Evolutionary conservation across 2,113 vertebrate species (phyloP).

Genomic region (Austrofundulus limnaeus): DNA sequence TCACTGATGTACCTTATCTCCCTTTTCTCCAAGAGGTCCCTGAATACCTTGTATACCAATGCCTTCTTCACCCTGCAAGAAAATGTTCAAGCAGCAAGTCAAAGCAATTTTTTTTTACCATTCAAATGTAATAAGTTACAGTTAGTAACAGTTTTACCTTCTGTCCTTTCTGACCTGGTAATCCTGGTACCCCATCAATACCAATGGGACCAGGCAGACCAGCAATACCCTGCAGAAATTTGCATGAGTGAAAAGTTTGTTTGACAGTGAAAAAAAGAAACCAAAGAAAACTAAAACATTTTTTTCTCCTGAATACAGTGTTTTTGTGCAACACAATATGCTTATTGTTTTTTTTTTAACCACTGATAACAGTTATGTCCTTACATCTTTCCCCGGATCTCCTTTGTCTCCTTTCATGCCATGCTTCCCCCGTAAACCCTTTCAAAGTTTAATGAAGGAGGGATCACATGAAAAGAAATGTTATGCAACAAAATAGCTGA

Average conservation of each 20-base stretch:
- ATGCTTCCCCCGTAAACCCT: slow-evolving; percentile 86
- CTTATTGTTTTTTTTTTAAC: not conserved
- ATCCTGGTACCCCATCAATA: slow-evolving; percentile 80
- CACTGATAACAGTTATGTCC: slow-evolving; percentile 35
- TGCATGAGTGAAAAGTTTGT: not conserved
- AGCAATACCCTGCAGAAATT: slow-evolving; percentile 75
- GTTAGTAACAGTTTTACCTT: slow-evolving; percentile 71
- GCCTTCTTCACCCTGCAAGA: slow-evolving; percentile 81
- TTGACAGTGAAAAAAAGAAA: not conserved
- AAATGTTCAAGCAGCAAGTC: not conserved
- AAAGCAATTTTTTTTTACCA: not conserved
- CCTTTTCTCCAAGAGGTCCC: slow-evolving; percentile 76
- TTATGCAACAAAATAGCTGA: slow-evolving; percentile 14
- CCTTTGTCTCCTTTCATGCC: slow-evolving; percentile 86
- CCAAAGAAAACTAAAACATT: not conserved
- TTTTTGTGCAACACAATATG: not conserved
- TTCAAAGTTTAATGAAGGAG: slow-evolving; percentile 36
- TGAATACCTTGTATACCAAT: slow-evolving; percentile 77
- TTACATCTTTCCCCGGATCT: slow-evolving; percentile 79
- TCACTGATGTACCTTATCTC: slow-evolving; percentile 78
- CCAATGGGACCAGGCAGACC: slow-evolving; percentile 85
- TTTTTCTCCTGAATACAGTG: not conserved
- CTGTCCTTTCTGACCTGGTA: slow-evolving; percentile 80
- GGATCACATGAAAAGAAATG: slow-evolving; percentile 29
- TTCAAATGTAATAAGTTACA: not conserved